Evolutionary conservation across 2,113 vertebrate genomes (phyloP).

Genomic region (Pontoporia blainvillei): DNA sequence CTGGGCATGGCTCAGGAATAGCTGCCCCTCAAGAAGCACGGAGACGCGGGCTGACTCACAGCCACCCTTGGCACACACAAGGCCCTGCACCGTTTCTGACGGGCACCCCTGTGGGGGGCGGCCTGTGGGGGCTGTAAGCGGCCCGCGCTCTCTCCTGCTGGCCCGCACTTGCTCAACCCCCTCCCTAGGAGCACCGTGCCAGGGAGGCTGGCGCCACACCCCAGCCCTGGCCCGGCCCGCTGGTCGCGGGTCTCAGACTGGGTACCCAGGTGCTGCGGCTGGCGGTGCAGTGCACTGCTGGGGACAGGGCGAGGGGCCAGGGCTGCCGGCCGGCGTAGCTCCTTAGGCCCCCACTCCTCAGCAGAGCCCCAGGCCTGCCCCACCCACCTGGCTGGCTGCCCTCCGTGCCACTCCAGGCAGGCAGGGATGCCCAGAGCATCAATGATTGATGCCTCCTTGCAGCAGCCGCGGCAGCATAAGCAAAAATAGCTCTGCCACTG

Average conservation of each 20-base stretch:
- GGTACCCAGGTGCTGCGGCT: neutral
- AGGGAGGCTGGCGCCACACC: neutral
- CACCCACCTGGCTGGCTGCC: fast-evolving
- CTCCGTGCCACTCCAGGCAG: neutral
- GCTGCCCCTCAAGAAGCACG: neutral
- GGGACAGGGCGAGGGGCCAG: neutral
- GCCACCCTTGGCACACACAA: fast-evolving
- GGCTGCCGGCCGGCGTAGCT: neutral
- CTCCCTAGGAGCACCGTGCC: neutral
- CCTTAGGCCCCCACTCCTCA: neutral
- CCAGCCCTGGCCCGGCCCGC: neutral
- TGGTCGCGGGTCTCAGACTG: neutral
- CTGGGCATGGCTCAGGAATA: neutral
- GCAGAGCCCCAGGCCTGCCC: neutral
- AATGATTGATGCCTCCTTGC: neutral
- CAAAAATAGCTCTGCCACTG: neutral
- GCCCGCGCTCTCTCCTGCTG: neutral
- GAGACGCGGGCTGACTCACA: neutral
- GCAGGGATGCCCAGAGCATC: neutral
- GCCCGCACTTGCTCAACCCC: no score
- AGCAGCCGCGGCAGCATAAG: neutral
- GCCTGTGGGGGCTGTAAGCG: fast-evolving
- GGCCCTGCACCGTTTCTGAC: neutral
- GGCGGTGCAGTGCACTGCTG: neutral
- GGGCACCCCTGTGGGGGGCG: neutral